phyloP scores from a whole-genome alignment of 2,888 invertebrate genomes.

The Cosmorhoe ocellata region DNA sequence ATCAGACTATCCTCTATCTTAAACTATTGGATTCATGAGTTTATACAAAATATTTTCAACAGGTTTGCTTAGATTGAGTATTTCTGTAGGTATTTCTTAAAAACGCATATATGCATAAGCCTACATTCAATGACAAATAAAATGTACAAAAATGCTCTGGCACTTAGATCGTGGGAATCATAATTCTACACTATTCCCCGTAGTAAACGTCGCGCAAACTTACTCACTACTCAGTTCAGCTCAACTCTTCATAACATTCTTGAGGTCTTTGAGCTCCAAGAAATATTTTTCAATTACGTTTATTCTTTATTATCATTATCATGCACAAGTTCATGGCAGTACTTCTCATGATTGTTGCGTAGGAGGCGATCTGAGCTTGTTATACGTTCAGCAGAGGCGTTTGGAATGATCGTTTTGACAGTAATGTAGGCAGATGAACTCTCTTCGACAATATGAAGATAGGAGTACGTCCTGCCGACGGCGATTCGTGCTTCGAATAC shows the following conservation, averaged over 20 bases:
- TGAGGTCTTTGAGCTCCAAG: constrained; percentile 25
- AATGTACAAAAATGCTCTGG: too few relatives aligned
- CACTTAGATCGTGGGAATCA: constrained; percentile 31
- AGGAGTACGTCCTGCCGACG: constrained; percentile 22
- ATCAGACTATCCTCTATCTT: too few relatives aligned
- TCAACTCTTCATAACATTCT: constrained; percentile 24
- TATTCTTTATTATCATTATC: constrained; percentile 26
- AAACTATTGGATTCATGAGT: too few relatives aligned
- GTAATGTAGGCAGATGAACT: constrained; percentile 36
- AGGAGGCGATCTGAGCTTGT: constrained; percentile 52
- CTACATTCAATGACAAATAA: too few relatives aligned
- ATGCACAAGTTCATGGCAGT: constrained; percentile 47
- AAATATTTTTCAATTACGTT: constrained; percentile 20
- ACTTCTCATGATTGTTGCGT: constrained; percentile 59
- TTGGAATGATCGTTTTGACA: constrained; percentile 49
- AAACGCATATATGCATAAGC: too few relatives aligned
- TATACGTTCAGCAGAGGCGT: constrained; percentile 36
- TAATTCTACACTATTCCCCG: constrained; percentile 35
- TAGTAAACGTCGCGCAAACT: constrained; percentile 13
- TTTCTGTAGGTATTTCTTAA: too few relatives aligned
- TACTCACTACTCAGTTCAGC: constrained; percentile 12
- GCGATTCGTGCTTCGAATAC: constrained; percentile 26
- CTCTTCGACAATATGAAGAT: constrained; percentile 14
- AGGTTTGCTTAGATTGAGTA: too few relatives aligned
- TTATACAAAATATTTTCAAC: too few relatives aligned